phyloP scores from a whole-genome alignment of 2,888 invertebrate genomes.

The Acleris cristana region DNA sequence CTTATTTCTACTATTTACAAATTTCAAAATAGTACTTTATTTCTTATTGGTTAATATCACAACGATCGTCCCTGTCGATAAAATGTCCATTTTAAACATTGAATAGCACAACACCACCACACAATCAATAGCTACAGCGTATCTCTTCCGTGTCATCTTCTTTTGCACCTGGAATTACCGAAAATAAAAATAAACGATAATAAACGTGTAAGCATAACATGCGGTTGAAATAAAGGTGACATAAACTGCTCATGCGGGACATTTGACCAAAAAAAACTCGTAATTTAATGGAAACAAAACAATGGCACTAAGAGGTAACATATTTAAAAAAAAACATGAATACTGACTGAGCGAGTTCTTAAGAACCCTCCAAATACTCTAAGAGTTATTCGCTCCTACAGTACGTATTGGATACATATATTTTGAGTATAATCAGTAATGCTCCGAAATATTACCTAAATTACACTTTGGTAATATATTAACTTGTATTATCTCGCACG shows the following conservation, averaged over 20 bases:
- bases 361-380: too few species aligned
- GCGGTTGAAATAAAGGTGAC: conserved; percentile 40
- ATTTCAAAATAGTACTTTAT: conserved; percentile 55
- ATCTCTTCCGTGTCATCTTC: conserved; percentile 78
- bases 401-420: too few species aligned
- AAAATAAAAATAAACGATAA: conserved; percentile 71
- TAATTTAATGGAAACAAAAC: neutral
- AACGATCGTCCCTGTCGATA: conserved; percentile 79
- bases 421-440: too few species aligned
- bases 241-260: conserved; percentile 44
- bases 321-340: too few species aligned
- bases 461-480: too few species aligned
- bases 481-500: too few species aligned
- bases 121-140: conserved; percentile 74
- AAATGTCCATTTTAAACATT: conserved; percentile 48
- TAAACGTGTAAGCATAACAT: conserved; percentile 40
- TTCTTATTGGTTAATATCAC: conserved; percentile 80
- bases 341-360: too few species aligned
- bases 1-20: conserved; percentile 77
- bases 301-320: neutral
- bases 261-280: conserved; percentile 20
- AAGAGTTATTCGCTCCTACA: too few species aligned
- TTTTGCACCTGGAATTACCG: conserved; percentile 78
- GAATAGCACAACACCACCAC: conserved; percentile 61
- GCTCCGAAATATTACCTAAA: too few species aligned